Evolutionary conservation across 2,888 invertebrate genomes (phyloP).

Genomic region (Graphium colonna): DNA sequence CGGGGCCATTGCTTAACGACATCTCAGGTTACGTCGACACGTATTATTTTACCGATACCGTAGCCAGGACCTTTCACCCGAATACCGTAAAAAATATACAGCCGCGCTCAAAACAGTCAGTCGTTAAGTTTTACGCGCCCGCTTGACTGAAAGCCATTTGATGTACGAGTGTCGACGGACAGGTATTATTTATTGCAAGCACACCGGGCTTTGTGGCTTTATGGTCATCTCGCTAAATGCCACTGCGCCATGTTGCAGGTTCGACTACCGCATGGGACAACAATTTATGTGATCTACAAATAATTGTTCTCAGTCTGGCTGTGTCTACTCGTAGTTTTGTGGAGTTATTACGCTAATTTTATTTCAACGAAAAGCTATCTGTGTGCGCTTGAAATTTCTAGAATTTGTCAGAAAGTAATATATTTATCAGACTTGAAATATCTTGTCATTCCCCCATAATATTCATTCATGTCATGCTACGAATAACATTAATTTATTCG

Average conservation of each 20-base stretch:
- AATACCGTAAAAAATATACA: slow-evolving; percentile 39
- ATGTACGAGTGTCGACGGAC: slow-evolving; percentile 7
- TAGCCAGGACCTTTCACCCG: slow-evolving; percentile 37
- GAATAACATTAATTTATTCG: too few relatives aligned
- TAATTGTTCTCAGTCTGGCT: too few relatives aligned
- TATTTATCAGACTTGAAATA: too few relatives aligned
- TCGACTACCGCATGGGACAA: not conserved
- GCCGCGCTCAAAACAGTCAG: slow-evolving; percentile 30
- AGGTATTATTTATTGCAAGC: not conserved
- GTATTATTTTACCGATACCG: slow-evolving; percentile 37
- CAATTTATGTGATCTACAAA: not conserved
- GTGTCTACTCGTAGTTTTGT: too few relatives aligned
- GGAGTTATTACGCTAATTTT: too few relatives aligned
- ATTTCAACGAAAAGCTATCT: too few relatives aligned
- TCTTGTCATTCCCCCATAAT: too few relatives aligned
- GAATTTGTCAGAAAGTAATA: too few relatives aligned
- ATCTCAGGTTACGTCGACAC: slow-evolving; percentile 31
- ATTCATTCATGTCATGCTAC: too few relatives aligned
- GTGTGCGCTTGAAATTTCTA: too few relatives aligned
- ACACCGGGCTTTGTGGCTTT: not conserved
- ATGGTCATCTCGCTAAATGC: slow-evolving; percentile 15
- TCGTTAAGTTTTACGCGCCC: slow-evolving; percentile 36
- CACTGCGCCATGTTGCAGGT: not conserved
- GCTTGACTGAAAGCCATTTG: slow-evolving; percentile 26
- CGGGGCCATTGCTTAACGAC: slow-evolving; percentile 29